Evolutionary conservation across 2,797 vertebrate species (phyloP).

Genomic region (Nyctalus aviator): DNA sequence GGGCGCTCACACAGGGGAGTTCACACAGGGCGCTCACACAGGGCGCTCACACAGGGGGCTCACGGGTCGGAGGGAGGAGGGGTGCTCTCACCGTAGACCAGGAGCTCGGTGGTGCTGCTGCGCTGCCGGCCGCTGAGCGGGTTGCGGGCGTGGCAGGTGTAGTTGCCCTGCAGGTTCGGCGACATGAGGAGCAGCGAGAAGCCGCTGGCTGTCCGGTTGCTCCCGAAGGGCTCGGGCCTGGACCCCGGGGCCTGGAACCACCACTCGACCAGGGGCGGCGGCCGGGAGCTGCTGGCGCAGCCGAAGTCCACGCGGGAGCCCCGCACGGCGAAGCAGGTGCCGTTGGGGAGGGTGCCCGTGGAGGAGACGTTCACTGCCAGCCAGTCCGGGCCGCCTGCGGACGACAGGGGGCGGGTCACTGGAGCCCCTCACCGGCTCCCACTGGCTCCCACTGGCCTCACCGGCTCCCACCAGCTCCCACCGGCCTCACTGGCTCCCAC

Average conservation of each 20-base stretch:
- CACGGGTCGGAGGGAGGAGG: neutral
- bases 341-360: conserved; percentile 83
- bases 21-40: no score
- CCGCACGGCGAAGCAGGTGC: conserved; percentile 82
- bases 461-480: no score
- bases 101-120: conserved; percentile 86
- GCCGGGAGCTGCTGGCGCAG: conserved; percentile 86
- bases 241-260: conserved; percentile 76
- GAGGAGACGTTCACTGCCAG: conserved; percentile 82
- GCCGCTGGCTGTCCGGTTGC: conserved; percentile 55
- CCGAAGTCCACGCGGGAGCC: conserved; percentile 85
- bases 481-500: no score
- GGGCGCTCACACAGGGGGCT: no score
- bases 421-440: neutral
- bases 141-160: conserved; percentile 89
- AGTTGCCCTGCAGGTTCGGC: conserved; percentile 88
- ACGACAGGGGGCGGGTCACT: neutral
- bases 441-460: neutral
- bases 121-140: conserved; percentile 77
- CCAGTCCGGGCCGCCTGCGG: conserved; percentile 86
- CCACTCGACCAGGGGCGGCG: conserved; percentile 86
- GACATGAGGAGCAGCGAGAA: conserved; percentile 85
- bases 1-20: no score
- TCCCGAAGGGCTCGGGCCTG: conserved; percentile 64
- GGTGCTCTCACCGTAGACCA: conserved; percentile 93